Conservation (phyloP, 2,113 vertebrate species). For the Corythaeola cristata region DNA sequence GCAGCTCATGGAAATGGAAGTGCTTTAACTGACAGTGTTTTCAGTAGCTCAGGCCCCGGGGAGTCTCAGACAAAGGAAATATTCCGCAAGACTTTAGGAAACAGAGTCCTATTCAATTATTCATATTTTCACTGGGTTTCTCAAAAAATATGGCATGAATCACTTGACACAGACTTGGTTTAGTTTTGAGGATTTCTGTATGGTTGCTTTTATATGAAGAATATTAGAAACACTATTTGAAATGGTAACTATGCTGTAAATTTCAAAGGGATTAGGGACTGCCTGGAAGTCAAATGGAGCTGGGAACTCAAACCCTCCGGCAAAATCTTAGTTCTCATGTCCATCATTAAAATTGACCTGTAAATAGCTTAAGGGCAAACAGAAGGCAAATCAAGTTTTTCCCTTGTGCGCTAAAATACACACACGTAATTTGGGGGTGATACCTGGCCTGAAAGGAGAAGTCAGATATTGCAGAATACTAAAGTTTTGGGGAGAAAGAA, state of each 20-base stretch:
- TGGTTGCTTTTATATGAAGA: slow-evolving; percentile 8
- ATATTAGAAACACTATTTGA: neutral
- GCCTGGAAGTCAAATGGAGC: neutral
- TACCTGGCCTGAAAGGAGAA: neutral
- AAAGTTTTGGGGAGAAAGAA: neutral
- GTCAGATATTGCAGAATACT: neutral
- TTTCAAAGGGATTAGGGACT: neutral
- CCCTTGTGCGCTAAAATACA: neutral
- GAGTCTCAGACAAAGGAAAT: slow-evolving; percentile 49
- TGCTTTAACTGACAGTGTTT: slow-evolving; percentile 56
- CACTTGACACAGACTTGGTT: neutral
- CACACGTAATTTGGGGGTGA: neutral
- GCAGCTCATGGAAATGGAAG: slow-evolving; percentile 11
- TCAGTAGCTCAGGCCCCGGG: slow-evolving; percentile 15
- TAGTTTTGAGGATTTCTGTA: neutral
- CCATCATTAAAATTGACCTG: slow-evolving; percentile 16
- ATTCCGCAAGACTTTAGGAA: slow-evolving; percentile 19
- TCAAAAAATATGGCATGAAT: slow-evolving; percentile 1
- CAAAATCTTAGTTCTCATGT: neutral
- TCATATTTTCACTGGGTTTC: slow-evolving; percentile 48
- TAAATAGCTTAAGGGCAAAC: slow-evolving; percentile 13
- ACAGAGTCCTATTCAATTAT: slow-evolving; percentile 54
- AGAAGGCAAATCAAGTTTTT: neutral
- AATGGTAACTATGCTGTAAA: neutral
- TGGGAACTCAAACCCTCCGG: neutral